Percentiles rank a stretch among this genome's conserved stretches.
phyloP scores from a whole-genome alignment of 2,797 vertebrate species.

The Danio albolineatus region DNA sequence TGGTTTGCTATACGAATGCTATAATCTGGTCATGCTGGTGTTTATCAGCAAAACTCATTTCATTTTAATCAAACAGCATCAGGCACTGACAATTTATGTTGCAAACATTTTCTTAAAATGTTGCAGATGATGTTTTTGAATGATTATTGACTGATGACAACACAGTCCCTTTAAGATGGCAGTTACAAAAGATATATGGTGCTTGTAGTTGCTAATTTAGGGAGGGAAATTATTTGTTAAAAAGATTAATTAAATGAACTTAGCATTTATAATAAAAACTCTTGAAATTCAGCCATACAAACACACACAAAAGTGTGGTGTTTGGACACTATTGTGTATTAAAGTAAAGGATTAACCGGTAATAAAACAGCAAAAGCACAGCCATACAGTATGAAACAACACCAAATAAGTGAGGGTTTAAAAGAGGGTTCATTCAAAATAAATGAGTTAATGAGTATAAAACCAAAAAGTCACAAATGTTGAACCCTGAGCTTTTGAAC shows the following conservation, averaged over 20 bases:
- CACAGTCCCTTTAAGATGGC: background rate
- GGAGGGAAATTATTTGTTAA: too few relatives aligned
- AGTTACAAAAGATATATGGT: background rate
- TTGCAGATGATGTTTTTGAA: too few relatives aligned
- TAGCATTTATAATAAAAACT: background rate
- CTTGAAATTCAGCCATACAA: background rate
- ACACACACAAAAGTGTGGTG: too few relatives aligned
- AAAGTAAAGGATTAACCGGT: background rate
- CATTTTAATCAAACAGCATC: background rate
- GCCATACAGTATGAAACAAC: background rate
- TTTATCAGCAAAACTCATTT: too few relatives aligned
- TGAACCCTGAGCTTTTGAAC: conserved; percentile 55
- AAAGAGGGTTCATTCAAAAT: background rate
- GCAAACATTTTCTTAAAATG: too few relatives aligned
- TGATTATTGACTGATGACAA: background rate
- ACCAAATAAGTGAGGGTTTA: background rate
- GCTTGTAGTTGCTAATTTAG: background rate
- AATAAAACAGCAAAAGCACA: background rate
- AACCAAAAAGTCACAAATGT: conserved; percentile 24
- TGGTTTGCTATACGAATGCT: background rate
- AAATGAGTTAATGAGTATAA: background rate
- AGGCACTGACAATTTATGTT: background rate
- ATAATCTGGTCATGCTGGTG: background rate
- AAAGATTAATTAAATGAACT: too few relatives aligned
- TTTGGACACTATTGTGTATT: background rate